A percentile compares a stretch with the other conserved stretches of the same genome.
phyloP scores from a whole-genome alignment of 2,797 vertebrate species.

The Channallabes apus region DNA sequence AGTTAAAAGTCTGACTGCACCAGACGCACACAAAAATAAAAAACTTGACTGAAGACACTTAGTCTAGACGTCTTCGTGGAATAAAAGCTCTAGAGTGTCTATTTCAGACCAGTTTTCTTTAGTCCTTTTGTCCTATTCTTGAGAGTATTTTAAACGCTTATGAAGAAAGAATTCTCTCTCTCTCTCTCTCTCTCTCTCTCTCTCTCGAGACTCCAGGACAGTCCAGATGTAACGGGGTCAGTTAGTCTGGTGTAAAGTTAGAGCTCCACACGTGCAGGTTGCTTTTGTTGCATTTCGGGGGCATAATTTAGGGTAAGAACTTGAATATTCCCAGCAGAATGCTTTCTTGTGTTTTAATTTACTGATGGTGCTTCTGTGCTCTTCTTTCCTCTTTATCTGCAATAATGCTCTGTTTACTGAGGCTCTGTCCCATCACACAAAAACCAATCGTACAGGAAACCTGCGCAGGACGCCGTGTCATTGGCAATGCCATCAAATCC shows the following conservation, averaged over 20 bases:
- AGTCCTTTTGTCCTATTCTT: neutral
- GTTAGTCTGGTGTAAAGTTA: slow-evolving; percentile 6
- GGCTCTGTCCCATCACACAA: neutral
- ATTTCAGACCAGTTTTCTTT: neutral
- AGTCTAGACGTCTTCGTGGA: neutral
- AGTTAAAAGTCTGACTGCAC: too few relatives aligned
- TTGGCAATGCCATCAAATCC: neutral
- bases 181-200: too few relatives aligned
- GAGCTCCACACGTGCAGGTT: neutral
- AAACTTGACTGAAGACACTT: neutral
- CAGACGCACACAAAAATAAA: too few relatives aligned
- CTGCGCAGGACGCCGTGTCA: neutral
- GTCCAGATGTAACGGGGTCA: slow-evolving; percentile 16
- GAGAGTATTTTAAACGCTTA: neutral
- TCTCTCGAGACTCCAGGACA: slow-evolving; percentile 1
- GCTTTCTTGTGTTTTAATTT: neutral
- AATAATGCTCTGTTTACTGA: neutral
- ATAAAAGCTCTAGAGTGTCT: slow-evolving; percentile 2
- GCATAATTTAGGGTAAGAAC: neutral
- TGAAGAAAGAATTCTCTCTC: too few relatives aligned
- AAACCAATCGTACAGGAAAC: too few relatives aligned
- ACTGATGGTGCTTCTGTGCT: neutral
- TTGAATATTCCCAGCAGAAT: neutral
- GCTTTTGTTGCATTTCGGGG: neutral
- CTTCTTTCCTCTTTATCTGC: neutral